Percentiles rank a stretch among this genome's conserved stretches.
Conservation (phyloP, 1,140 invertebrate species). For the Thaumatotibia leucotreta region DNA sequence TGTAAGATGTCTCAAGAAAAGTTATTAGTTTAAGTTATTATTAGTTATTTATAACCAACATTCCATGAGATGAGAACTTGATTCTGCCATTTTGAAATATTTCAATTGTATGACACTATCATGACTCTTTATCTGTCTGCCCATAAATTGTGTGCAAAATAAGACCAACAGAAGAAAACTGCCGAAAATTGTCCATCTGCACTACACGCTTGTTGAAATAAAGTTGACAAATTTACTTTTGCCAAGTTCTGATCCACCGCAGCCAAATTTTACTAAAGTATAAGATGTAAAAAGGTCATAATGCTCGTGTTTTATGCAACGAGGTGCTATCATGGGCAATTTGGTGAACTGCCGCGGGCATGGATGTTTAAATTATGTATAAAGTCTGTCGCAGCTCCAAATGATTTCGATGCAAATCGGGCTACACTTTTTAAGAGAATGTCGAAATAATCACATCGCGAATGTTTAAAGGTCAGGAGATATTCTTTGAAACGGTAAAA, state of each 20-base stretch:
- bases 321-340: conserved; percentile 26
- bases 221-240: too few relatives aligned
- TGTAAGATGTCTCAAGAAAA: too few relatives aligned
- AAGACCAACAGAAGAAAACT: too few relatives aligned
- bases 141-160: too few relatives aligned
- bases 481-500: too few relatives aligned
- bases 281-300: conserved; percentile 31
- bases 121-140: too few relatives aligned
- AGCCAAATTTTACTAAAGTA: conserved; percentile 18
- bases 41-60: too few relatives aligned
- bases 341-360: conserved; percentile 21
- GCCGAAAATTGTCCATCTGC: background rate
- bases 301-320: conserved; percentile 26
- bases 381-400: conserved; percentile 25
- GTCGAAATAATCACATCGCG: background rate
- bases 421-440: background rate
- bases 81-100: too few relatives aligned
- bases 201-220: background rate
- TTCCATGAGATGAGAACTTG: too few relatives aligned
- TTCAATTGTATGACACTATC: too few relatives aligned
- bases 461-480: background rate
- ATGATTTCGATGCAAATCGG: conserved; percentile 36
- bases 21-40: too few relatives aligned
- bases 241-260: background rate
- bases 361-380: conserved; percentile 26